Evolutionary conservation across 1,140 invertebrate genomes (phyloP), one percentile per base, ranked within the genome.

Genomic region (Pinna nobilis): DNA sequence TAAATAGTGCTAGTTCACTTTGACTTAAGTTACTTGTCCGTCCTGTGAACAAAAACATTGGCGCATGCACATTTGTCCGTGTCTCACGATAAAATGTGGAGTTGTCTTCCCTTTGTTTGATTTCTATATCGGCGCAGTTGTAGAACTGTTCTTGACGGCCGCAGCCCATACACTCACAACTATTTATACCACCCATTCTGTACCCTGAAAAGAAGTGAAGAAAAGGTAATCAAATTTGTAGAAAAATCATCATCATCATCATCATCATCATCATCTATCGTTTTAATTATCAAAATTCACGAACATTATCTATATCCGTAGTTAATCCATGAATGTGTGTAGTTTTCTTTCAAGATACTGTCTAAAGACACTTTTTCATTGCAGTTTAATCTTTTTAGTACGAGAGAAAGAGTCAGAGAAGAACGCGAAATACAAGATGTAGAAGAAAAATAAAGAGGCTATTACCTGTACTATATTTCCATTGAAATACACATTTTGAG

Each of bases 91-190:
- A 30, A 33, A 25, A 57, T 20, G 37, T 35, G 20, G 53, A n/a
- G 20, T 33, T n/a, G 18, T 33, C 37, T 11, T 25, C 13, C 23
- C 37, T 57, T n/a, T n/a, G 13, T 3, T 33, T 33, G 37, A 94
- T 92, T 15, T 88, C 76, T 39, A 94, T 90, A 84, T 94, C 93
- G 6, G 93, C 91, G 80, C 93, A 94, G 59, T 91, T 90, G 67
- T 91, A 87, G 82, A 93, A 94, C 3, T 89, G 92, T 84, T 94
- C 93, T 2, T 79, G 76, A 15, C 82, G 80, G 1, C 89, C 89
- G 77, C 88, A 90, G 1, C 89, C 89, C 49, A 74, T 55, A 44
- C 75, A 74, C 15, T 60, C 51, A 70, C 67, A 63, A 3, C 32
- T 39, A n/a, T 73, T 70, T 18, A 68, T 65, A 23, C 61, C 69